These are phyloP conservation scores for Paramormyrops hopkinsi DNA, from an alignment of 2,797 vertebrate genomes.

Conservation along the genomic window DNA sequence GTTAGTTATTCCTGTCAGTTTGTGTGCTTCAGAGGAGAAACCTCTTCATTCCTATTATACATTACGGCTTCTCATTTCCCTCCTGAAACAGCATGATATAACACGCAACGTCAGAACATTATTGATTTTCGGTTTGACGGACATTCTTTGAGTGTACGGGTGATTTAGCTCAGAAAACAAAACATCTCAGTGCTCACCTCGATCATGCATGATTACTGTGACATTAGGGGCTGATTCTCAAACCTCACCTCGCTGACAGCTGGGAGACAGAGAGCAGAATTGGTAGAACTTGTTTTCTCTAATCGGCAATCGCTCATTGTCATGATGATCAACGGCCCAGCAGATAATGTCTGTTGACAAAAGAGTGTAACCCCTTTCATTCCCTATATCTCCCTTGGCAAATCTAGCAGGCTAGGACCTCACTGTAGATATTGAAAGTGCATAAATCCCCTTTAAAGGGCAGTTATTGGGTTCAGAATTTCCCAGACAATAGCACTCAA, in stretches of 20 bases:
- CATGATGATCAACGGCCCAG: slow-evolving; percentile 65
- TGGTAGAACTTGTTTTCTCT: slow-evolving; percentile 38
- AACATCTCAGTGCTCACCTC: background rate
- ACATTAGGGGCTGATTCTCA: background rate
- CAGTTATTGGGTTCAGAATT: slow-evolving; percentile 53
- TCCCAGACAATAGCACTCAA: slow-evolving; percentile 48
- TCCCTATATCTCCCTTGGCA: slow-evolving; percentile 66
- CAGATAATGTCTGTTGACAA: slow-evolving; percentile 62
- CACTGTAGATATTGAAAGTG: slow-evolving; percentile 56
- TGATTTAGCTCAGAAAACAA: background rate
- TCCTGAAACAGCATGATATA: background rate
- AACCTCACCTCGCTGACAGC: slow-evolving; percentile 39
- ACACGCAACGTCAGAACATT: background rate
- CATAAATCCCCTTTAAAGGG: slow-evolving; percentile 65
- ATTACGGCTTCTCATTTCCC: background rate
- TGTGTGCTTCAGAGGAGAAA: background rate
- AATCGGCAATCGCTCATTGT: slow-evolving; percentile 56
- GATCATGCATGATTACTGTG: background rate
- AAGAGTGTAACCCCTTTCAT: slow-evolving; percentile 56
- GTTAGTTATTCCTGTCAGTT: background rate
- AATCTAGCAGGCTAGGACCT: slow-evolving; percentile 58
- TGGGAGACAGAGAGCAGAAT: slow-evolving; percentile 30
- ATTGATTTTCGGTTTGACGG: background rate
- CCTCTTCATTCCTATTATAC: background rate
- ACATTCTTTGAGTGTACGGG: background rate